Evolutionary conservation across 2,797 vertebrate species (phyloP), one percentile per base, ranked within the genome.

Genomic region (Picus viridis): DNA sequence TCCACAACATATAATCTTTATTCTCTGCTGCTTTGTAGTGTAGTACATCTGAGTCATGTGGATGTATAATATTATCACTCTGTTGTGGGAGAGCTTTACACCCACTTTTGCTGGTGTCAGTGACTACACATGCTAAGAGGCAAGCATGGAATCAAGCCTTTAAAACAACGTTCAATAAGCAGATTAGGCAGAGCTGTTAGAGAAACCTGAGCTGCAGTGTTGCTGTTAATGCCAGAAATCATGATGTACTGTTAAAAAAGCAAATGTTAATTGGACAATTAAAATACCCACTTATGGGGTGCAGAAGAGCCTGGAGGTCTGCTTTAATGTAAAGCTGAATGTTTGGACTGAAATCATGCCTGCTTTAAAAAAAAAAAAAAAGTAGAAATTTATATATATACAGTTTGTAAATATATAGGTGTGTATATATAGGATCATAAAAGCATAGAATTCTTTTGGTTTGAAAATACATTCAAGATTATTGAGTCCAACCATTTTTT

Each of bases 211-310:
- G 89, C 54, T 59, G 62, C 64, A 71, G 47, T 71, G 68, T 68
- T 86, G 61, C 71, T 79, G 27, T 80, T 90, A 76, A 68, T 92
- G 81, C 54, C 78, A 87, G 86, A 88, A 91, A 91, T 91, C 30
- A 79, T 71, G 68, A 91, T 12, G 20, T 56, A 86, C 64, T 91
- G 71, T 93, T 95, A 16, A 56, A 83, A 91, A 86, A 51, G 32
- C 63, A 92, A 93, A 79, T 76, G 89, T 79, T 94, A 96, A 95
- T 92, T 91, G 89, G 71, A 83, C 77, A 88, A 96, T 93, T 92
- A 94, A 88, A 95, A 91, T 75, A 49, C 7, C 36, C 27, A 32
- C 87, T 87, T 85, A 65, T 0, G 0, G 78, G 26, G 67, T 16
- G 51, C n/a, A 92, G 63, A 88, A 90, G 63, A 89, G 83, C 87